Conservation (phyloP, 2,797 vertebrate species). For the Monodelphis domestica region DNA sequence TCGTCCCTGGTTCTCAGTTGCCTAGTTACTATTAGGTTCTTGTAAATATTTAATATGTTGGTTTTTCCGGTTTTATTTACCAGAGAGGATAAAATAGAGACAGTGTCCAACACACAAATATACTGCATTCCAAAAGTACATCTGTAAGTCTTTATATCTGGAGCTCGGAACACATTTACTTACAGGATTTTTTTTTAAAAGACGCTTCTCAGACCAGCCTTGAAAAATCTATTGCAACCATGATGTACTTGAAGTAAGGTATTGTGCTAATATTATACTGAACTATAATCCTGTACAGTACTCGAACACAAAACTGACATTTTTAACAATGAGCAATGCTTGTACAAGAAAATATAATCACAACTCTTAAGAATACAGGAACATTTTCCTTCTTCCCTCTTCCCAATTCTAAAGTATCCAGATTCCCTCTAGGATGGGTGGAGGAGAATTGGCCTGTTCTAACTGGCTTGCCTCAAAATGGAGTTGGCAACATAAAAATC, state of each 20-base stretch:
- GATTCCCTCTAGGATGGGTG: background rate
- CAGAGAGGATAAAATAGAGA: background rate
- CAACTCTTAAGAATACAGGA: background rate
- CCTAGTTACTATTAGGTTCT: slow-evolving; percentile 62
- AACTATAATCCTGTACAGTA: background rate
- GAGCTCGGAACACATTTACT: background rate
- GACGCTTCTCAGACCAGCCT: background rate
- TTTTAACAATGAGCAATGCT: background rate
- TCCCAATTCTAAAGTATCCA: background rate
- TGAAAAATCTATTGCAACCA: background rate
- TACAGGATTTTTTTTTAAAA: background rate
- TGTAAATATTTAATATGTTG: slow-evolving; percentile 61
- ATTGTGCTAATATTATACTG: background rate
- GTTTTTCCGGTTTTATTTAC: slow-evolving; percentile 30
- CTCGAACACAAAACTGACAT: background rate
- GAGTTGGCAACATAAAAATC: background rate
- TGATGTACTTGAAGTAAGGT: background rate
- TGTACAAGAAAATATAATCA: background rate
- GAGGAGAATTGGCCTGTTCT: background rate
- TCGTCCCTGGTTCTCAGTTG: slow-evolving; percentile 51
- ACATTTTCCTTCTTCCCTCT: background rate
- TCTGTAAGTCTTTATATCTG: background rate
- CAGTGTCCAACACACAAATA: background rate
- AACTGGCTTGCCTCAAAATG: background rate
- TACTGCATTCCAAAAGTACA: background rate